phyloP scores from a whole-genome alignment of 2,888 invertebrate genomes.

The Athalia circularis region DNA sequence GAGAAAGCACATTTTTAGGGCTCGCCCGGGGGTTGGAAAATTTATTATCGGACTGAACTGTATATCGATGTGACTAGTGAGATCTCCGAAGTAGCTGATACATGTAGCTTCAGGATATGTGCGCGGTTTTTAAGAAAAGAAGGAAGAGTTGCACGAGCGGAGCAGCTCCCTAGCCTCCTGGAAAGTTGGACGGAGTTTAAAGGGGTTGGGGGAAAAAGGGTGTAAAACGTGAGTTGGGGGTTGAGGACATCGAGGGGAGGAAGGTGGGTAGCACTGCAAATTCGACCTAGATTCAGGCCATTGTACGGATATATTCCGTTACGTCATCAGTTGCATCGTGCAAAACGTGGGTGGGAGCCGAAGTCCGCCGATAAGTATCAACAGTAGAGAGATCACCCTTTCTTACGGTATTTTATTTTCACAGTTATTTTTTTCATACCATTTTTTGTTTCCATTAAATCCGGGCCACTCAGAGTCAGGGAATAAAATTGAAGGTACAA shows the following conservation, averaged over 20 bases:
- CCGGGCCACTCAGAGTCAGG: not conserved
- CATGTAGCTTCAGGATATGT: too few relatives aligned
- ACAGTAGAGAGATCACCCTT: not conserved
- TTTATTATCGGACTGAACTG: too few relatives aligned
- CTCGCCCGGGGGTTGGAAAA: too few relatives aligned
- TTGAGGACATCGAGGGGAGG: constrained; percentile 53
- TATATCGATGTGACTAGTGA: too few relatives aligned
- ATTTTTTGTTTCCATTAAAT: not conserved
- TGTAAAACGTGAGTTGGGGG: constrained; percentile 54
- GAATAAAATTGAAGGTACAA: not conserved
- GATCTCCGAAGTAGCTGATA: too few relatives aligned
- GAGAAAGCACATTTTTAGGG: too few relatives aligned
- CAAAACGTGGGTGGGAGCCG: not conserved
- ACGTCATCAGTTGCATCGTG: constrained; percentile 28
- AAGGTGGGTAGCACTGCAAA: constrained; percentile 64
- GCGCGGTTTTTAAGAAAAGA: too few relatives aligned
- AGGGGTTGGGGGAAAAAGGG: constrained; percentile 9
- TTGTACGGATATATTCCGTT: constrained; percentile 58
- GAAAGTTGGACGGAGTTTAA: not conserved
- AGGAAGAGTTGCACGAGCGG: too few relatives aligned
- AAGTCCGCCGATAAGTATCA: constrained; percentile 15
- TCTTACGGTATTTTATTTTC: not conserved
- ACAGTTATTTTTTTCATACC: not conserved
- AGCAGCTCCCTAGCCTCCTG: not conserved
- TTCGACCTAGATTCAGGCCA: constrained; percentile 70